These are phyloP conservation scores for Probaryconus sp. DNA, from an alignment of 1,140 invertebrate genomes.

Conservation along the genomic window DNA sequence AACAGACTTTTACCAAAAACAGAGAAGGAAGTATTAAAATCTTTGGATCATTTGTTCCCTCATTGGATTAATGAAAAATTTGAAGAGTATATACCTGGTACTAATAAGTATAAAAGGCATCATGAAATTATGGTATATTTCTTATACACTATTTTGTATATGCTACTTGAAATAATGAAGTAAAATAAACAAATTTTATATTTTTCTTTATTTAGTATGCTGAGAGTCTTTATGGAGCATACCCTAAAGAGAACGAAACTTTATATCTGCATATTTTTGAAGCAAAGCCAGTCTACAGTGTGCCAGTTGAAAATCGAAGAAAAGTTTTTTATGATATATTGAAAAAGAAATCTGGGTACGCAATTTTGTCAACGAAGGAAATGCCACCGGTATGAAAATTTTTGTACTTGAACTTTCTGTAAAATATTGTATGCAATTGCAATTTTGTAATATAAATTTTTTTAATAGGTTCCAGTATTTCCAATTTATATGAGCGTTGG, in stretches of 20 bases:
- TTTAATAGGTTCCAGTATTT: conserved; percentile 84
- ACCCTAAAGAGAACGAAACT: conserved; percentile 64
- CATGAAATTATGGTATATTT: conserved; percentile 82
- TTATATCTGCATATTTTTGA: conserved; percentile 82
- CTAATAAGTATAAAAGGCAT: conserved; percentile 78
- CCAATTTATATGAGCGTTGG: conserved; percentile 92
- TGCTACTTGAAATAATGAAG: no score
- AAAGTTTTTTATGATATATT: conserved; percentile 71
- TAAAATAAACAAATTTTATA: conserved; percentile 1
- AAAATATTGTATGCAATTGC: background rate
- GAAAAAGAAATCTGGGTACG: conserved; percentile 74
- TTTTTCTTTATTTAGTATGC: conserved; percentile 76
- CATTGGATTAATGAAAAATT: conserved; percentile 77
- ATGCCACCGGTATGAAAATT: conserved; percentile 76
- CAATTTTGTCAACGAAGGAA: conserved; percentile 80
- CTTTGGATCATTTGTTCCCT: conserved; percentile 75
- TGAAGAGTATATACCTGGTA: background rate
- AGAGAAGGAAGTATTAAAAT: conserved; percentile 47
- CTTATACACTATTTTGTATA: no score
- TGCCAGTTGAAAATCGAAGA: conserved; percentile 66
- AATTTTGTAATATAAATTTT: conserved; percentile 12
- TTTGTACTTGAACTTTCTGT: background rate
- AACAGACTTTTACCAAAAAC: conserved; percentile 87
- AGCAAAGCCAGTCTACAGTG: conserved; percentile 78
- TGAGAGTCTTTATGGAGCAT: conserved; percentile 73